Base-by-base conservation (phyloP, 2,888 invertebrate genomes). In the Hydraecia micacea region DNA sequence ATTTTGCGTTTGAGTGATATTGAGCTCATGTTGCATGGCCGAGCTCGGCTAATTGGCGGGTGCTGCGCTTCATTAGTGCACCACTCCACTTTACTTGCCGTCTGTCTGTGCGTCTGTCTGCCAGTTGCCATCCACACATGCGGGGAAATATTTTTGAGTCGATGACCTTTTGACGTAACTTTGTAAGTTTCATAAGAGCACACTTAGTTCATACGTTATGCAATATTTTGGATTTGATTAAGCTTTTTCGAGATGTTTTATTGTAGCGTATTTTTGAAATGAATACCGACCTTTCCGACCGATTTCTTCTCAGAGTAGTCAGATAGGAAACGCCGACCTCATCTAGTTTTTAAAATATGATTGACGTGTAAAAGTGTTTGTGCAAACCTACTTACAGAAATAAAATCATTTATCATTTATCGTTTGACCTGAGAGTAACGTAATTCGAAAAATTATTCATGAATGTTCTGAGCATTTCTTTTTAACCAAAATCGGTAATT, bases 1-100 rank as follows among this genome's bases (percentile, higher is more conserved):
- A 21, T 73, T 32, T 75, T 58, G 68, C 32, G 18, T 79, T 52
- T 83, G 52, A 67, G 42, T 15, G 36, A 32, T 60, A 46, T 32
- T 66, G 46, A 55, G 62, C 60, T 78, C 70, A 83, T 67, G 73
- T 83, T 67, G 70, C 69, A 73, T 28, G 63, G 46, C 39, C 58
- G 83, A 25, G 74, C 60, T 25, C 8, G 36, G 60, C 69, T 85
- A 87, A 85, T 87, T 83, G 83, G 80, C 73, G 77, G 75, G 76
- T 80, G 72, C 79, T 81, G 73, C 60, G 74, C 72, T 85, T 85
- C 85, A 87, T 87, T 87, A 87, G 86, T 74, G 75, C 73, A 75
- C 62, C 77, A 69, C 77, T 81, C 69, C 65, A 83, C 85, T 82
- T 79, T 65, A 78, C 75, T 80, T 71, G 69, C 39, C 46, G 75